These are phyloP conservation scores for Melipona beecheii DNA, from an alignment of 2,888 invertebrate species.

Conservation along the genomic window DNA sequence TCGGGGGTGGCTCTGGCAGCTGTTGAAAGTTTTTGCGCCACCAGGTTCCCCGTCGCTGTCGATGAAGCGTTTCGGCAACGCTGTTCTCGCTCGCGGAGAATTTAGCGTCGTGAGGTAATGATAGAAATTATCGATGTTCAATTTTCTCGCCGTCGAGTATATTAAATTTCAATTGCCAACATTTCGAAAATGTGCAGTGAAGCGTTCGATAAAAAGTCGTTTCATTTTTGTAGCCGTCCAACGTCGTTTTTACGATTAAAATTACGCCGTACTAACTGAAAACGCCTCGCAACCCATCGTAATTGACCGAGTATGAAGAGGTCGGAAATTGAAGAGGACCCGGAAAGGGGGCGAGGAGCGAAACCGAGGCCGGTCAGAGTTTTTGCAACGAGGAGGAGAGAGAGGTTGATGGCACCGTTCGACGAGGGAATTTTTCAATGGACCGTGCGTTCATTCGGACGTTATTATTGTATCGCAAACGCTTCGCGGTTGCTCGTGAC, in stretches of 20 bases:
- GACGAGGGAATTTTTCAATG: conserved; percentile 31
- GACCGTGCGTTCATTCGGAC: conserved; percentile 19
- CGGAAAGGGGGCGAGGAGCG: background rate
- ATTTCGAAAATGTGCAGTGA: too few relatives aligned
- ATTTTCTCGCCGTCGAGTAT: too few relatives aligned
- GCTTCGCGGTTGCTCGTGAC: conserved; percentile 64
- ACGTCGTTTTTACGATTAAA: too few relatives aligned
- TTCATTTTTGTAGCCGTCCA: too few relatives aligned
- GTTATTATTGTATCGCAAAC: conserved; percentile 69
- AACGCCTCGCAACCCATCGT: background rate
- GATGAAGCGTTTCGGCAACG: background rate
- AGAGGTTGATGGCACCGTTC: background rate
- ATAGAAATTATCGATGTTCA: too few relatives aligned
- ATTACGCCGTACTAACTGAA: background rate
- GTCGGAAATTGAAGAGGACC: background rate
- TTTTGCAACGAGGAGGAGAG: background rate
- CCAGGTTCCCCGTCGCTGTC: background rate
- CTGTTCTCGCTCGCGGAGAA: background rate
- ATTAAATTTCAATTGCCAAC: too few relatives aligned
- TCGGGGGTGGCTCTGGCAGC: background rate
- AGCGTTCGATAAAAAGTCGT: too few relatives aligned
- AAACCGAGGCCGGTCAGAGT: background rate
- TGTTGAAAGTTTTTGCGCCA: background rate
- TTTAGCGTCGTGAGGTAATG: too few relatives aligned
- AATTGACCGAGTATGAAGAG: conserved; percentile 3